phyloP scores from a whole-genome alignment of 2,113 vertebrate genomes.

The Eonycteris spelaea region DNA sequence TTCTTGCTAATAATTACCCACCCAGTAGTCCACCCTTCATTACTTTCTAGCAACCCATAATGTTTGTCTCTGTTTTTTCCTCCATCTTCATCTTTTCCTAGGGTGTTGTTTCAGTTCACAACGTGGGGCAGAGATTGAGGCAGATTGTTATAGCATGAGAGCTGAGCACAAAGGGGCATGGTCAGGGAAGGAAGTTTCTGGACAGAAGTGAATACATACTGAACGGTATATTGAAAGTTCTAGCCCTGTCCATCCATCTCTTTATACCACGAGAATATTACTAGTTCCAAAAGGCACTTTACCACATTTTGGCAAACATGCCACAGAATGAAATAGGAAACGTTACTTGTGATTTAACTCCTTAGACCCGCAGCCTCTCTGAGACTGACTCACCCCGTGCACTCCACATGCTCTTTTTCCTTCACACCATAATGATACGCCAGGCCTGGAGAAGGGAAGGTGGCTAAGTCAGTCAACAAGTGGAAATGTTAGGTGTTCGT shows the following conservation, averaged over 20 bases:
- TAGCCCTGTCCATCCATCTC: background rate
- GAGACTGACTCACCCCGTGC: background rate
- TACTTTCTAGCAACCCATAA: background rate
- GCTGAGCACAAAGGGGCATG: background rate
- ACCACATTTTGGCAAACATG: background rate
- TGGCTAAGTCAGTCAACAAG: conserved; percentile 13
- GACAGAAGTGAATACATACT: background rate
- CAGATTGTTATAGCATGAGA: background rate
- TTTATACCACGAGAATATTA: background rate
- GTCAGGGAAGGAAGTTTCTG: background rate
- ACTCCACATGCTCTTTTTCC: background rate
- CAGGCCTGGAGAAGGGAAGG: background rate
- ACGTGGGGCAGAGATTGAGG: background rate
- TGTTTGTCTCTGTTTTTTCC: background rate
- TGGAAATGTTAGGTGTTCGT: conserved; percentile 5
- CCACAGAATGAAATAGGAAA: conserved; percentile 10
- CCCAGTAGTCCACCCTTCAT: background rate
- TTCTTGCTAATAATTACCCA: background rate
- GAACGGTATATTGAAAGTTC: background rate
- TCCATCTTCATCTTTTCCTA: background rate
- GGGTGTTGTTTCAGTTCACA: background rate
- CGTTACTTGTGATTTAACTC: background rate
- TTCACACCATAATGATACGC: conserved; percentile 36
- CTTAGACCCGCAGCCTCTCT: background rate
- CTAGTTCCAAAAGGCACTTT: background rate